These are phyloP conservation scores for Scortum barcoo DNA, from an alignment of 2,113 vertebrate genomes.

Conservation along the genomic window DNA sequence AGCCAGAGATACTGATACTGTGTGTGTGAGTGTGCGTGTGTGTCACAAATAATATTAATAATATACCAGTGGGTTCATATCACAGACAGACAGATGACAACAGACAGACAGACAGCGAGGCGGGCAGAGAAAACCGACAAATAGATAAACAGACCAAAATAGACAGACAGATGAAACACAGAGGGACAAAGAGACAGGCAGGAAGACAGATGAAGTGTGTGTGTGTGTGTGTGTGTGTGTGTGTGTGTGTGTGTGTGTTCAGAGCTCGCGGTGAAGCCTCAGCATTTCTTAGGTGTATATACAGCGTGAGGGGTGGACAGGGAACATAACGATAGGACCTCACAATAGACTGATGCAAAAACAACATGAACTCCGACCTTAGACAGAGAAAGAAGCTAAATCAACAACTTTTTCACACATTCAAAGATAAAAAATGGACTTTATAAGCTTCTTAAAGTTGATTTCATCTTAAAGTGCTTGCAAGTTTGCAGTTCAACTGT, in stretches of 20 bases:
- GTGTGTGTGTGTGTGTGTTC: too few species aligned
- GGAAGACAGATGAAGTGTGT: slow-evolving; percentile 13
- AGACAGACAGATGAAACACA: slow-evolving; percentile 53
- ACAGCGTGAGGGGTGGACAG: slow-evolving; percentile 34
- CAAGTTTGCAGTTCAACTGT: background rate
- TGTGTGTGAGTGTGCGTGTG: slow-evolving; percentile 27
- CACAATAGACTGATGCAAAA: background rate
- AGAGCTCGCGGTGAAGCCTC: slow-evolving; percentile 29
- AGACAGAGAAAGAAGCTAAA: slow-evolving; percentile 7
- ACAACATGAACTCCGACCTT: background rate
- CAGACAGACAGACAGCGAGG: slow-evolving; percentile 45
- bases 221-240: too few species aligned
- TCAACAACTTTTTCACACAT: background rate
- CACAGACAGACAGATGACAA: slow-evolving; percentile 64
- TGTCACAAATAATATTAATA: slow-evolving; percentile 62
- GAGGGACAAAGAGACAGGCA: slow-evolving; percentile 10
- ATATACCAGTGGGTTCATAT: slow-evolving; percentile 52
- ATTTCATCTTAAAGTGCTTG: background rate
- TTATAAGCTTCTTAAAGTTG: background rate
- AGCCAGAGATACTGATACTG: slow-evolving; percentile 66
- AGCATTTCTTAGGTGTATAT: slow-evolving; percentile 13
- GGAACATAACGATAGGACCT: slow-evolving; percentile 22
- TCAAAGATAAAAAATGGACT: background rate
- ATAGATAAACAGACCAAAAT: slow-evolving; percentile 61
- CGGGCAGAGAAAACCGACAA: slow-evolving; percentile 46